Evolutionary conservation across 2,888 invertebrate species (phyloP), one percentile per base, ranked within the genome.

Genomic region (Bombylius major): DNA sequence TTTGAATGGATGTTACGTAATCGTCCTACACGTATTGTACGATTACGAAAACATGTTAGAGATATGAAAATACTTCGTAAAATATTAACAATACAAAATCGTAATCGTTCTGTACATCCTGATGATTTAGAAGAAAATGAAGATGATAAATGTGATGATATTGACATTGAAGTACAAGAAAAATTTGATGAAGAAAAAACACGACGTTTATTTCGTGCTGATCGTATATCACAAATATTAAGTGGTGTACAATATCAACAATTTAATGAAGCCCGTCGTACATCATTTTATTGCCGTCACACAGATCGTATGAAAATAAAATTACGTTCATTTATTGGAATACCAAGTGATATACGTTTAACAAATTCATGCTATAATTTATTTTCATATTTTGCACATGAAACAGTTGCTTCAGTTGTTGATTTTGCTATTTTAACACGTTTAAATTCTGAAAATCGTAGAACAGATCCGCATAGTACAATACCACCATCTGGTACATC

Each of bases 401-500:
- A 95, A 75, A 90, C 90, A 0, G 87, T 95, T 8, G 93, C 93
- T 0, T 87, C 91, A 69, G 82, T 94, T 56, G 84, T 90, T 4
- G 94, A 94, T 73, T 82, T 86, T 63, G 86, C 89, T 0, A 82
- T 93, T 59, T 69, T 93, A 51, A 84, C 92, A 3, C 78, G 91
- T 49, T 82, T 89, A 65, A 92, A 92, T 69, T 80, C 80, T 47
- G 82, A 79, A 60, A 82, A 82, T 67, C 82, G 80, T 48, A 72
- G 76, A 47, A 82, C 82, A 4, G 87, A 89, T 68, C 84, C 87
- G 0, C 82, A 85, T 56, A 82, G 82, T 61, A 81, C 85, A 60
- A 79, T 85, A 0, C 70, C 71, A 9, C 70, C 73, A 0, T 69
- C 70, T 1, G 73, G 73, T 6, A 67, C 69, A 5, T 71, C 71